phyloP scores from a whole-genome alignment of 2,113 vertebrate genomes.

The Zosterops japonicus region DNA sequence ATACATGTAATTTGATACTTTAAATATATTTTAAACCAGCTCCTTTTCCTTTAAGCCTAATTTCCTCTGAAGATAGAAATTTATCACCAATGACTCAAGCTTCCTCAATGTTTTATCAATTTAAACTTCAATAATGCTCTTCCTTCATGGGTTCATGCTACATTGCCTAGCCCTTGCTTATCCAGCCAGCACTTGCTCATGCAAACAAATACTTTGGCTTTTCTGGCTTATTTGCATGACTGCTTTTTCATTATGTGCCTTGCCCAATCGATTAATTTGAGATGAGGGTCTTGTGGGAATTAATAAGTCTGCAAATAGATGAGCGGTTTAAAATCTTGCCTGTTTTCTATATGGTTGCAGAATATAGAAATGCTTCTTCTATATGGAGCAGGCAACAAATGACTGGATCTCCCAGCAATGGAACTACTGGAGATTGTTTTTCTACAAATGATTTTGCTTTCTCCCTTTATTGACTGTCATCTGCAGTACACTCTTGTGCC shows the following conservation, averaged over 20 bases:
- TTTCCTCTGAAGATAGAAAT: constrained; percentile 30
- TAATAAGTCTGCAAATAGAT: background rate
- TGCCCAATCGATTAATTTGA: background rate
- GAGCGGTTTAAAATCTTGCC: background rate
- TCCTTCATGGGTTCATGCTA: background rate
- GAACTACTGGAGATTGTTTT: background rate
- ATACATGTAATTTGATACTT: constrained; percentile 36
- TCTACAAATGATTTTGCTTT: background rate
- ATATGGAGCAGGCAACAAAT: background rate
- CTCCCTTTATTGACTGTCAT: background rate
- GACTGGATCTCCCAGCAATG: background rate
- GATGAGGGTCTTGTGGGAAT: background rate
- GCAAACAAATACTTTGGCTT: background rate
- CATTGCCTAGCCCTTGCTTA: background rate
- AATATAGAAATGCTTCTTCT: background rate
- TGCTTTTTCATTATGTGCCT: background rate
- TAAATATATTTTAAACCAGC: background rate
- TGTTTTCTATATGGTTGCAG: background rate
- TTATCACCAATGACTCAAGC: background rate
- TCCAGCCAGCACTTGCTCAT: background rate
- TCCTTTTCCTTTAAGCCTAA: constrained; percentile 9
- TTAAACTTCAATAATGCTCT: background rate
- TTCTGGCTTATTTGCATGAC: background rate
- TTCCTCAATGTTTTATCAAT: constrained; percentile 36
- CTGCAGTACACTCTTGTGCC: background rate